Conservation (phyloP, 1,140 invertebrate species). For the Andricus grossulariae region DNA sequence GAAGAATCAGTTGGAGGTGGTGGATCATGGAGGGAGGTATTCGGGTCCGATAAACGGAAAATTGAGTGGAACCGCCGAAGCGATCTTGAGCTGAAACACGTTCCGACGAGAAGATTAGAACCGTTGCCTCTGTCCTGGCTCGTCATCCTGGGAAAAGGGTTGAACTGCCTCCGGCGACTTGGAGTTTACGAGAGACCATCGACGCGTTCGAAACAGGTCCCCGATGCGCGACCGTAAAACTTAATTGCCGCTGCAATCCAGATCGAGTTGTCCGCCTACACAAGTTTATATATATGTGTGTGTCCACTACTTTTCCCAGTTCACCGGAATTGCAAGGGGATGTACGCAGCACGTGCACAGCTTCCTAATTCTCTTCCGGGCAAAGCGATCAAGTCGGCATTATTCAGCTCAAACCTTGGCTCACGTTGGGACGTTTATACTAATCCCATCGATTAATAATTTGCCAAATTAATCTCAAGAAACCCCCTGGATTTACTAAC, state of each 20-base stretch:
- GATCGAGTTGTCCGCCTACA: constrained; percentile 55
- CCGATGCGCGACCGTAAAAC: constrained; percentile 71
- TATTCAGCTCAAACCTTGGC: constrained; percentile 42
- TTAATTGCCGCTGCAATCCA: constrained; percentile 73
- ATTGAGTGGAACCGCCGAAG: constrained; percentile 54
- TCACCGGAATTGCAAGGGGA: constrained; percentile 51
- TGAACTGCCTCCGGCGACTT: constrained; percentile 57
- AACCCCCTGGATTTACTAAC: constrained; percentile 37
- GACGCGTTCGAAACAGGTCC: constrained; percentile 60
- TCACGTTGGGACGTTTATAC: constrained; percentile 43
- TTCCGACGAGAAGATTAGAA: constrained; percentile 55
- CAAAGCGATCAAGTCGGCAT: constrained; percentile 30
- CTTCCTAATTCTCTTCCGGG: constrained; percentile 46
- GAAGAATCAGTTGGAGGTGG: constrained; percentile 36
- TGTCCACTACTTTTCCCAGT: constrained; percentile 38
- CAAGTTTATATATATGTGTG: constrained; percentile 42
- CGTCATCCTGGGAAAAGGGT: constrained; percentile 56
- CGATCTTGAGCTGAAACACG: constrained; percentile 53
- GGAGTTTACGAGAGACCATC: constrained; percentile 57
- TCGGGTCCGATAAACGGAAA: constrained; percentile 57
- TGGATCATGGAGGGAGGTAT: constrained; percentile 47
- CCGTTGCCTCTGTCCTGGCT: constrained; percentile 50
- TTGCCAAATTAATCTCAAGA: constrained; percentile 34
- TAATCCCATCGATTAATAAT: constrained; percentile 46
- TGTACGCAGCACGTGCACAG: constrained; percentile 47